Percentiles rank a stretch among this genome's conserved stretches.
Evolutionary conservation across 2,888 invertebrate species (phyloP).

Genomic region (Diplolepis rosae): DNA sequence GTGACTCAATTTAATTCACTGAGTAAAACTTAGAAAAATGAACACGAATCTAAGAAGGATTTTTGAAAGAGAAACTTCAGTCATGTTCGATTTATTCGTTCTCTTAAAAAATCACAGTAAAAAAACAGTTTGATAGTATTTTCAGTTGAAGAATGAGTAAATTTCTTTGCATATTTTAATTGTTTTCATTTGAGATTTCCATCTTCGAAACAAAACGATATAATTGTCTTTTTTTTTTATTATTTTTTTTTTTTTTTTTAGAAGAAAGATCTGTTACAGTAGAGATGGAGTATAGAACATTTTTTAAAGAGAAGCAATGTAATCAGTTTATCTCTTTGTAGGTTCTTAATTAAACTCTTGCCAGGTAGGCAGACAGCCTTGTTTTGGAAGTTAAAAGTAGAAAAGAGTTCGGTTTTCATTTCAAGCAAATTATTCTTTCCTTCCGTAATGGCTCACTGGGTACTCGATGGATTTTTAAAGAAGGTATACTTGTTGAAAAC

Average conservation of each 20-base stretch:
- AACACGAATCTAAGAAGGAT: not conserved
- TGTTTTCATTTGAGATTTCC: no score
- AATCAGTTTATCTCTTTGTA: not conserved
- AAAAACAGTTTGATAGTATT: not conserved
- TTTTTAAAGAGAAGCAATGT: not conserved
- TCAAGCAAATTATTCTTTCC: not conserved
- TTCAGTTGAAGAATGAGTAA: not conserved
- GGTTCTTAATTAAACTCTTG: not conserved
- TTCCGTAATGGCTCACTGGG: not conserved
- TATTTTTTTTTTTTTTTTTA: no score
- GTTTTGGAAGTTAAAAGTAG: not conserved
- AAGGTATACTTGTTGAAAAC: not conserved
- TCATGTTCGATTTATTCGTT: constrained; percentile 11
- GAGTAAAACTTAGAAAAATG: no score
- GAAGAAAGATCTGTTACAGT: no score
- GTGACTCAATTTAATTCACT: no score
- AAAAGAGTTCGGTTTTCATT: not conserved
- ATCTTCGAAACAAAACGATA: no score
- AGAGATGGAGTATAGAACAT: no score
- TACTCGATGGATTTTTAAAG: not conserved
- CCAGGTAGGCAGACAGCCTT: not conserved
- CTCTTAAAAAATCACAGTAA: not conserved
- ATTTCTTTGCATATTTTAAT: not conserved
- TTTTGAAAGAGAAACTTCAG: constrained; percentile 13
- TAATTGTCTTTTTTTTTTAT: no score